phyloP scores from a whole-genome alignment of 2,888 invertebrate genomes.

The Exocentrus adspersus region DNA sequence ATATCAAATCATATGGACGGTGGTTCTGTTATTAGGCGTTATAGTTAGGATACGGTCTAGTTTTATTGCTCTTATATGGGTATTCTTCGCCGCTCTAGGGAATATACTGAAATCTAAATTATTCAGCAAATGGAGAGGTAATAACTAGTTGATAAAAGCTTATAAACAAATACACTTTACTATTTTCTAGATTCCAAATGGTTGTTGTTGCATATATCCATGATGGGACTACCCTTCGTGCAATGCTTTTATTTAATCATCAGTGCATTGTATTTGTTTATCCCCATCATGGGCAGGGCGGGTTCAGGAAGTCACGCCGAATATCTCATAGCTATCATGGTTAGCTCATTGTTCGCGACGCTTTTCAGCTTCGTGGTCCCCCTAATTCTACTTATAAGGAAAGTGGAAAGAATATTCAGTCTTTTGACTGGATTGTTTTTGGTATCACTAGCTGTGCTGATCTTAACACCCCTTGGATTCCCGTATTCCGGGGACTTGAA shows the following conservation, averaged over 20 bases:
- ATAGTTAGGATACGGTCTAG: constrained; percentile 73
- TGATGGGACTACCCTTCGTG: constrained; percentile 71
- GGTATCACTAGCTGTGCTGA: constrained; percentile 67
- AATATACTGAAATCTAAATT: constrained; percentile 66
- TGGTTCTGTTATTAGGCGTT: constrained; percentile 67
- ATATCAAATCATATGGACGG: constrained; percentile 68
- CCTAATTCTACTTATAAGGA: constrained; percentile 63
- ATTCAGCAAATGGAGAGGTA: constrained; percentile 67
- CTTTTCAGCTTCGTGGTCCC: constrained; percentile 65
- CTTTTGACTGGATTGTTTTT: constrained; percentile 66
- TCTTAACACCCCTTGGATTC: constrained; percentile 76
- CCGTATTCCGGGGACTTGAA: constrained; percentile 75
- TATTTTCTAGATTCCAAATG: constrained; percentile 65
- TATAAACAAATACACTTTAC: too few relatives aligned
- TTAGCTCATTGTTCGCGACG: constrained; percentile 58
- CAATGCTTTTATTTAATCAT: constrained; percentile 77
- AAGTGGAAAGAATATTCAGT: constrained; percentile 66
- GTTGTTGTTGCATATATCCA: constrained; percentile 67
- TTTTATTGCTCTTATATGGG: constrained; percentile 74
- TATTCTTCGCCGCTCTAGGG: constrained; percentile 69
- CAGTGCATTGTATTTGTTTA: constrained; percentile 76
- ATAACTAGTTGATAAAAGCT: too few relatives aligned
- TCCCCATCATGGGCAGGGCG: constrained; percentile 84
- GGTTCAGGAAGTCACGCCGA: constrained; percentile 79
- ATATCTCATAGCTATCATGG: constrained; percentile 69